Evolutionary conservation across 2,113 vertebrate species (phyloP).

Genomic region (Scalopus aquaticus): DNA sequence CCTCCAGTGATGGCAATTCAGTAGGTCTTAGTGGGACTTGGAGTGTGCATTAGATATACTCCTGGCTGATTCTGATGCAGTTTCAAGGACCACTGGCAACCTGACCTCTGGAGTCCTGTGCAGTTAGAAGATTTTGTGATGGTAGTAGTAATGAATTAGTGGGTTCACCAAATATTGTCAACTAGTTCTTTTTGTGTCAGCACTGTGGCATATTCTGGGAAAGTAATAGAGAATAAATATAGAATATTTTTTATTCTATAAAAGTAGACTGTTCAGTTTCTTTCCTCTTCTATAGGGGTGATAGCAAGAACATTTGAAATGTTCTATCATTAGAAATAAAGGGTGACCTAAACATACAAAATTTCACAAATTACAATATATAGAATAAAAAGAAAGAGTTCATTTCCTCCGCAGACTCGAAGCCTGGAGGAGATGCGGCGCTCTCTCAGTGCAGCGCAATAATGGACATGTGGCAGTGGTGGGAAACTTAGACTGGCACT

Average conservation of each 20-base stretch:
- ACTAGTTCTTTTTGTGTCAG: not conserved
- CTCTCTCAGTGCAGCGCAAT: not conserved
- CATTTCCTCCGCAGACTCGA: not conserved
- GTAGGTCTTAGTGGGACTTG: not conserved
- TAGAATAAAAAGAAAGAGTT: not conserved
- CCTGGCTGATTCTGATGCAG: not conserved
- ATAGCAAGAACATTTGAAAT: too few species aligned
- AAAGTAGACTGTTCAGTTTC: too few species aligned
- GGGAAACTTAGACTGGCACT: not conserved
- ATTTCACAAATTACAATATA: too few species aligned
- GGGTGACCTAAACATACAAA: too few species aligned
- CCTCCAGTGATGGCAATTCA: not conserved
- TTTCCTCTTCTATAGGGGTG: too few species aligned
- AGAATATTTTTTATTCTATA: too few species aligned
- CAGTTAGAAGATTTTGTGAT: not conserved
- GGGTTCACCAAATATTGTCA: not conserved
- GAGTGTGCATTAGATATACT: not conserved
- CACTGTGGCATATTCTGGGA: not conserved
- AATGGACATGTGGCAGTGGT: not conserved
- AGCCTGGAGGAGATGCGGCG: not conserved
- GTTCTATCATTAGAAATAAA: too few species aligned
- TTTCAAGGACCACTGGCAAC: not conserved
- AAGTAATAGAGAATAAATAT: too few species aligned
- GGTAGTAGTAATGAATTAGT: not conserved
- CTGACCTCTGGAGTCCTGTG: not conserved